Conservation (phyloP, 2,113 vertebrate species). For the Alligator mississippiensis region DNA sequence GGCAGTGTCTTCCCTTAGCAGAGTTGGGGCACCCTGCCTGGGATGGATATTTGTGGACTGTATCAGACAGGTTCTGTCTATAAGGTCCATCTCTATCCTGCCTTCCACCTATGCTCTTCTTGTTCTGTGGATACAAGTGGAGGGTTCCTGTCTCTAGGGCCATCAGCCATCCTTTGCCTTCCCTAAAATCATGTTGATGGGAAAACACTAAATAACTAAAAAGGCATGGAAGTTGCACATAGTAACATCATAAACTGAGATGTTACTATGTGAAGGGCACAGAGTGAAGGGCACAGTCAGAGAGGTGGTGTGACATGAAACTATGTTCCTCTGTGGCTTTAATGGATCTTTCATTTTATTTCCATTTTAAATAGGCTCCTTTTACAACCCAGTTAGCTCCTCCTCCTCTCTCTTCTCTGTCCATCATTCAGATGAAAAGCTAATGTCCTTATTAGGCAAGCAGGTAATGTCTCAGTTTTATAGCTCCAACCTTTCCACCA, state of each 20-base stretch:
- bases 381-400: slow-evolving; percentile 17
- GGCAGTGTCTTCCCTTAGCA: neutral
- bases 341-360: slow-evolving; percentile 19
- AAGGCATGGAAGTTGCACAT: slow-evolving; percentile 2
- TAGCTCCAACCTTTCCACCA: slow-evolving; percentile 69
- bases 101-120: neutral
- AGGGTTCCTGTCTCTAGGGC: neutral
- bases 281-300: neutral
- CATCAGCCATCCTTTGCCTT: neutral
- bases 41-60: rapidly evolving
- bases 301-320: slow-evolving; percentile 26
- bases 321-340: slow-evolving; percentile 40
- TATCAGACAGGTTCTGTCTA: neutral
- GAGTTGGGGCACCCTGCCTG: rapidly evolving
- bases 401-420: slow-evolving; percentile 32
- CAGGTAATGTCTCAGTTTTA: slow-evolving; percentile 74
- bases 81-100: too few relatives aligned
- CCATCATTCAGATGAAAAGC: slow-evolving; percentile 40
- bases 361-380: slow-evolving; percentile 41
- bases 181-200: neutral
- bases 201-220: neutral
- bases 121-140: neutral
- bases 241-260: neutral
- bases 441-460: slow-evolving; percentile 72
- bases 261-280: neutral